Evolutionary conservation across 2,888 invertebrate species (phyloP).

Genomic region (Ennomos erosarius): DNA sequence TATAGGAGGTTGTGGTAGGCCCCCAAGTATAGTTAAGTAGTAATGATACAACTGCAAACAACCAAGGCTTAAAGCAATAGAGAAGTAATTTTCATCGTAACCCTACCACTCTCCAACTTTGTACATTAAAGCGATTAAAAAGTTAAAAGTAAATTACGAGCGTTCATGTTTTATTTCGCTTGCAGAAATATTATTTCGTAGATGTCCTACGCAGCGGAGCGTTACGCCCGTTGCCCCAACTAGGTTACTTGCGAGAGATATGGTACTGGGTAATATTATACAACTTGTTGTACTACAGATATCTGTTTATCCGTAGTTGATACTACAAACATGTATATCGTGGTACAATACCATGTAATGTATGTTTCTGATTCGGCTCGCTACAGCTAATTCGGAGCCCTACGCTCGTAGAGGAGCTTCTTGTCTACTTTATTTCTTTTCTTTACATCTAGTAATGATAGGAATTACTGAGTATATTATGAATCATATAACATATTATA

Average conservation of each 20-base stretch:
- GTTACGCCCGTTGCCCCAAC: conserved; percentile 50
- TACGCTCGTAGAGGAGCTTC: conserved; percentile 5
- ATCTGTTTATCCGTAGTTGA: conserved; percentile 41
- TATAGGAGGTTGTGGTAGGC: too few relatives aligned
- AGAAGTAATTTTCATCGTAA: conserved; percentile 30
- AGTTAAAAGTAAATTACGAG: conserved; percentile 45
- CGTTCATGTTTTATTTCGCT: conserved; percentile 43
- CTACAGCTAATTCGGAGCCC: not conserved
- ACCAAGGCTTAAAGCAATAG: conserved; percentile 25
- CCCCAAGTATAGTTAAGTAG: not conserved
- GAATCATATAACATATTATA: too few relatives aligned
- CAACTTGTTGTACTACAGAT: conserved; percentile 46
- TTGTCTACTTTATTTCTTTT: not conserved
- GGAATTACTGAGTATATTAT: too few relatives aligned
- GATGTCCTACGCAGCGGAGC: conserved; percentile 49
- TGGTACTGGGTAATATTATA: conserved; percentile 45
- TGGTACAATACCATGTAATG: not conserved
- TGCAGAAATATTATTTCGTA: conserved; percentile 50
- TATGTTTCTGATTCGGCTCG: not conserved
- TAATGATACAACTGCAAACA: conserved; percentile 2
- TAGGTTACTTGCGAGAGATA: conserved; percentile 49
- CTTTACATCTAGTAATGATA: too few relatives aligned
- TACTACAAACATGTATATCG: conserved; percentile 2
- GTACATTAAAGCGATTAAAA: conserved; percentile 44
- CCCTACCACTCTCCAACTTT: conserved; percentile 37